Percentiles rank a stretch among this genome's conserved stretches.
These are phyloP conservation scores for Calypte anna DNA, from an alignment of 2,113 vertebrate genomes.

Conservation along the genomic window DNA sequence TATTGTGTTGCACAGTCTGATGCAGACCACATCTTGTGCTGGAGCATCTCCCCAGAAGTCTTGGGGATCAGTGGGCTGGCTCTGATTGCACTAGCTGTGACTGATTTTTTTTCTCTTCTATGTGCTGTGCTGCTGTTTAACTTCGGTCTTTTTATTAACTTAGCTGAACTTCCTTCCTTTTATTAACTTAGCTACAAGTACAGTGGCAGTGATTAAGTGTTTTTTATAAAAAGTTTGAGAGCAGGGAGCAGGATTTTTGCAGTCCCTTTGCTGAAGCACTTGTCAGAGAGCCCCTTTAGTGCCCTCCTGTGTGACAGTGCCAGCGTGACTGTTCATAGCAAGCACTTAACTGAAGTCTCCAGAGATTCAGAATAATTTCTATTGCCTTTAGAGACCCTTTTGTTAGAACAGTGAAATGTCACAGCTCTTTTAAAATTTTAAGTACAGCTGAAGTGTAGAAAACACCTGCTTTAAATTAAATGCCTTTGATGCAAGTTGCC, in stretches of 20 bases:
- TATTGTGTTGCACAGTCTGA: neutral
- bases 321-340: neutral
- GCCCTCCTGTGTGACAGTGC: neutral
- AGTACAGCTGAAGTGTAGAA: neutral
- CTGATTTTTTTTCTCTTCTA: neutral
- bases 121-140: neutral
- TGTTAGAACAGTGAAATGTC: slow-evolving; percentile 42
- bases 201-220: neutral
- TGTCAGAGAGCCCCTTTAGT: neutral
- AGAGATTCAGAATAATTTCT: neutral
- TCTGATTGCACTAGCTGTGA: neutral
- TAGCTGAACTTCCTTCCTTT: neutral
- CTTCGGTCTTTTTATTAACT: neutral
- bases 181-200: neutral
- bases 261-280: neutral
- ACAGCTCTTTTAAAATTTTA: neutral
- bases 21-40: neutral
- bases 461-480: neutral
- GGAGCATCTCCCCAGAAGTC: neutral
- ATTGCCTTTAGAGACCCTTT: slow-evolving; percentile 7
- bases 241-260: neutral
- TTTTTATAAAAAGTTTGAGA: neutral
- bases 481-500: neutral
- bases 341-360: neutral
- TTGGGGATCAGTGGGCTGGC: neutral